These are phyloP conservation scores for Lynx canadensis DNA, from an alignment of 2,113 vertebrate genomes.

Conservation along the genomic window DNA sequence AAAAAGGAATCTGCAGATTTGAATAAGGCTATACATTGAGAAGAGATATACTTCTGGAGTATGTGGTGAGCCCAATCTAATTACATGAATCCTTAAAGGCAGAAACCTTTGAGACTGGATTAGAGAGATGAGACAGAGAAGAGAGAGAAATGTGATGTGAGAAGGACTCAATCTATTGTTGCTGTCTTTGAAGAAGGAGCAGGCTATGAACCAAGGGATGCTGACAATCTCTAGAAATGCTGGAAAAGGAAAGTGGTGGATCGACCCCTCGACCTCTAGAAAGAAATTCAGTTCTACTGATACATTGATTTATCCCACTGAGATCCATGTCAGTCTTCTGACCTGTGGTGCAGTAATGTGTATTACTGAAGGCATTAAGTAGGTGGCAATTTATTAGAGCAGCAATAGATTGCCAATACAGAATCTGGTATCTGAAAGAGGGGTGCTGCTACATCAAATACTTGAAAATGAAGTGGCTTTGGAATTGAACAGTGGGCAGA, in stretches of 20 bases:
- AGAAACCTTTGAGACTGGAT: neutral
- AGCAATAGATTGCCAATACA: neutral
- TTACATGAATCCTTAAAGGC: neutral
- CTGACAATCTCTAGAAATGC: neutral
- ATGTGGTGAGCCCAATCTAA: neutral
- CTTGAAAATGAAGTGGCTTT: neutral
- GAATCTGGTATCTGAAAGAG: neutral
- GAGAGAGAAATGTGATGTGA: neutral
- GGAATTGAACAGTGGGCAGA: neutral
- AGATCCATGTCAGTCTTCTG: neutral
- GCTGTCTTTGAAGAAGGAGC: neutral
- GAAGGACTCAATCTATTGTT: neutral
- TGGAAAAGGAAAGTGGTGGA: neutral
- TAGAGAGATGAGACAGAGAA: neutral
- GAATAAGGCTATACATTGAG: neutral
- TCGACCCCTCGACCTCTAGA: neutral
- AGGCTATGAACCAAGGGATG: neutral
- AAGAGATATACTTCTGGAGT: neutral
- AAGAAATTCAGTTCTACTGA: neutral
- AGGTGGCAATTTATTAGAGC: neutral
- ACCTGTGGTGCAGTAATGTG: neutral
- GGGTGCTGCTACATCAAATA: neutral
- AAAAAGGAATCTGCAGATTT: neutral
- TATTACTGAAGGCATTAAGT: neutral
- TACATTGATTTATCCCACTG: neutral